Conservation (phyloP, 2,888 invertebrate species). For the Agrochola litura region DNA sequence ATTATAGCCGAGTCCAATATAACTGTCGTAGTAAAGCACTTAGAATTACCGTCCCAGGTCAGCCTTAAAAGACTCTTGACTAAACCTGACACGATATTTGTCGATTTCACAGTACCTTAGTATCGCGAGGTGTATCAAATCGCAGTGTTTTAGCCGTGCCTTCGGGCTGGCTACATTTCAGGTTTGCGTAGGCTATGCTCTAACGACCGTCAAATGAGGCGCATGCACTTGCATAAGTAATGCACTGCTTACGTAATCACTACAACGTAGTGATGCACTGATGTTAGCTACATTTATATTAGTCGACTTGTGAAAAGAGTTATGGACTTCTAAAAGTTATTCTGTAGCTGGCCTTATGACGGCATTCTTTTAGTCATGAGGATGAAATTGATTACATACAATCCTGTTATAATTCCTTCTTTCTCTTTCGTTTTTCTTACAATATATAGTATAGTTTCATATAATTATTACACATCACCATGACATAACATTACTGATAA, state of each 20-base stretch:
- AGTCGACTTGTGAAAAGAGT: constrained; percentile 17
- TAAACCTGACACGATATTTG: constrained; percentile 36
- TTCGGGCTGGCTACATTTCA: constrained; percentile 55
- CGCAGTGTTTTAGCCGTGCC: constrained; percentile 46
- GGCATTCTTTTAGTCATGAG: not conserved
- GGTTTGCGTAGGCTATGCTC: constrained; percentile 64
- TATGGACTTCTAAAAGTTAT: not conserved
- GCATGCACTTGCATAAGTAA: constrained; percentile 87
- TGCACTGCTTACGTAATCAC: constrained; percentile 85
- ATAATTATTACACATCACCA: not conserved
- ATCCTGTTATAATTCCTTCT: constrained; percentile 4
- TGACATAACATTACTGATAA: constrained; percentile 20
- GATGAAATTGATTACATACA: not conserved
- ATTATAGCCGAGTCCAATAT: not conserved
- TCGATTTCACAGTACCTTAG: constrained; percentile 50
- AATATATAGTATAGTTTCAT: not conserved
- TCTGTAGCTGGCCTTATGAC: constrained; percentile 6
- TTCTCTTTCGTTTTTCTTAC: not conserved
- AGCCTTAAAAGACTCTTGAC: not conserved
- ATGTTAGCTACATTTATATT: constrained; percentile 18
- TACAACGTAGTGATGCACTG: constrained; percentile 56
- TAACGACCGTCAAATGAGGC: constrained; percentile 88
- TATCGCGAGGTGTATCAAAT: constrained; percentile 55
- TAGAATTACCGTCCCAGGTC: not conserved
- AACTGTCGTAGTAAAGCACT: not conserved